Base-by-base conservation (phyloP, 2,797 vertebrate genomes). In the Propithecus perrieri region DNA sequence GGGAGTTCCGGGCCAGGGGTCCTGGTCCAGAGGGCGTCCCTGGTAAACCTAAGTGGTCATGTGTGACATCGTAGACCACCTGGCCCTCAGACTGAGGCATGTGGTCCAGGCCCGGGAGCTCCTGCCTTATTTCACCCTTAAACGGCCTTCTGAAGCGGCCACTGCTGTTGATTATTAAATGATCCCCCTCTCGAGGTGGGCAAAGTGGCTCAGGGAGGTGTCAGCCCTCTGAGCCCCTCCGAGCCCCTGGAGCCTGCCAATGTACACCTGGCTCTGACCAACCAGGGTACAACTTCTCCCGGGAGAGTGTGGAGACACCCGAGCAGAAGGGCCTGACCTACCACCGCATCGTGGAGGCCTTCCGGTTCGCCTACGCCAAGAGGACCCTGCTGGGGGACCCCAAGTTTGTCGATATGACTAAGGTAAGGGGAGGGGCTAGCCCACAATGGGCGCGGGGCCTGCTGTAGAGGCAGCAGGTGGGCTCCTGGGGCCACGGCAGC, bases 311-410 rank as follows among this genome's bases (percentile, higher is more conserved):
- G 92, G 97, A 96, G 26, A 99, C 96, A 0, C 26, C 90, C 0
- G 98, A 99, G 89, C 97, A 98, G 63, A 99, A 98, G 98, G 98
- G 99, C 65, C 98, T 99, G 57, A 99, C 99, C 0, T 99, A 99
- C 98, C 99, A 99, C 94, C 99, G 99, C 85, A 99, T 99, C 0
- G 94, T 99, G 81, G 99, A 99, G 97, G 99, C 99, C 5, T 99
- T 99, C 97, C 99, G 99, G 17, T 99, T 99, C 15, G 99, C 99
- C 50, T 99, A 99, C 0, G 99, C 99, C 88, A 99, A 99, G 98
- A 99, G 99, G 98, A 99, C 99, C 28, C 78, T 99, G 69, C 98
- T 99, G 30, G 99, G 99, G 95, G 99, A 99, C 97, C 99, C 97
- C 0, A 93, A 71, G 0, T 99, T 99, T 98, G 98, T 99, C 76